Conservation (phyloP, 2,797 vertebrate genomes). For the Rhadinocentrus ornatus region DNA sequence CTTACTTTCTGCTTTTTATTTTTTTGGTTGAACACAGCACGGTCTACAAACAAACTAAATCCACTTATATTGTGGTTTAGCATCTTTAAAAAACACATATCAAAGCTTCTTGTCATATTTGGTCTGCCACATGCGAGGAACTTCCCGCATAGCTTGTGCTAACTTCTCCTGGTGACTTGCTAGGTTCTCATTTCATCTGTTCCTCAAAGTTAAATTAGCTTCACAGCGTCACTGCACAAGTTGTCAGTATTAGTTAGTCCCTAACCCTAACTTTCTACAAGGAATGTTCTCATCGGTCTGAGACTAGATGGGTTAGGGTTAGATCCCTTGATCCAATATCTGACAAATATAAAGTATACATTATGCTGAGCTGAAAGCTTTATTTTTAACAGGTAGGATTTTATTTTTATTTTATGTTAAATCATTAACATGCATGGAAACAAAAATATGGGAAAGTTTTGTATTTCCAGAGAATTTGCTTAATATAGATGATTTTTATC, state of each 20-base stretch:
- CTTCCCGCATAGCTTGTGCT: not conserved
- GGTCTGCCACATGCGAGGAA: no score
- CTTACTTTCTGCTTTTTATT: not conserved
- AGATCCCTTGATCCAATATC: not conserved
- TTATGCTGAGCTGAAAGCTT: not conserved
- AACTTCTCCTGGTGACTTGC: not conserved
- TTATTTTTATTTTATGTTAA: not conserved
- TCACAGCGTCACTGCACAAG: not conserved
- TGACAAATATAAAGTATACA: not conserved
- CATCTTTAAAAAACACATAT: not conserved
- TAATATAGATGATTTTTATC: not conserved
- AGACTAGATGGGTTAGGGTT: not conserved
- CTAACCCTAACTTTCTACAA: not conserved
- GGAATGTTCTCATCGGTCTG: not conserved
- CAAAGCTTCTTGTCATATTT: not conserved
- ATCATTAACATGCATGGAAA: not conserved
- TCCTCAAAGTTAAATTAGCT: not conserved
- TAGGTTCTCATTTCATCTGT: not conserved
- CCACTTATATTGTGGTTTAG: not conserved
- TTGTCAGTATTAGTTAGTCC: not conserved
- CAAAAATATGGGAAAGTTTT: conserved; percentile 4
- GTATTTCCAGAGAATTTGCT: conserved; percentile 5
- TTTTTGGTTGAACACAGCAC: not conserved
- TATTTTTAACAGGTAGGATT: not conserved
- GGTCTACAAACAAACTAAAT: not conserved